Evolutionary conservation across 1,140 invertebrate genomes (phyloP), one percentile per base, ranked within the genome.

Genomic region (Melipona quadrifasciata): DNA sequence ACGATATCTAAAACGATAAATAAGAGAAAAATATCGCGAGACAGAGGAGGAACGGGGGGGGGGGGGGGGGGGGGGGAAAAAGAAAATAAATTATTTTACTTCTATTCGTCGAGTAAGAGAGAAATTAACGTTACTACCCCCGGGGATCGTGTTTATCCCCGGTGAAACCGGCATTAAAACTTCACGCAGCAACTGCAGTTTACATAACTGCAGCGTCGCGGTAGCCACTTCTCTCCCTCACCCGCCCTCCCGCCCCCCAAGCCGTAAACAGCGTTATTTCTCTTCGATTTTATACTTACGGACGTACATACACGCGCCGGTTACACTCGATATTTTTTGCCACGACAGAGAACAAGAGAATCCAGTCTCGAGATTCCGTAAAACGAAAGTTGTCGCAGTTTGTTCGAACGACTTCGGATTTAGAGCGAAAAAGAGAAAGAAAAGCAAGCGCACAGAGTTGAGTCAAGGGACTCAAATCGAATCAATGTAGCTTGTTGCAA

Each of bases 151-250:
- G 74, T 84, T 79, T 71, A 79, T 79, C 82, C 75, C 16, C 4
- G 6, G 47, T 79, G 19, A 72, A 39, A 79, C 55, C 39, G 12
- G 14, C 82, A 64, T 79, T 84, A 84, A 39, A 84, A 79, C 75
- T 84, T 84, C 55, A 72, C 75, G 75, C 47, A 84, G 39, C 12
- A 84, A 84, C 75, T 84, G 82, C 82, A 79, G 82, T 84, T 84
- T 84, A 84, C 82, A 84, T 84, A 84, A 84, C 72, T 39, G 39
- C 75, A 79, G 39, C 31, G 12, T 0, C 58, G n/a, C 16, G 64
- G 27, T 39, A 79, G 72, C 75, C 72, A 68, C 67, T 71, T 71
- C 53, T n/a, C 39, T 6, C 39, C 5, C 39, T 39, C 6, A 6
- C 39, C 0, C 39, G 16, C 6, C 6, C 39, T 0, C 39, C 16